Percentiles rank a stretch among this genome's conserved stretches.
These are phyloP conservation scores for Malurus elegans DNA, from an alignment of 2,113 vertebrate genomes.

Conservation along the genomic window DNA sequence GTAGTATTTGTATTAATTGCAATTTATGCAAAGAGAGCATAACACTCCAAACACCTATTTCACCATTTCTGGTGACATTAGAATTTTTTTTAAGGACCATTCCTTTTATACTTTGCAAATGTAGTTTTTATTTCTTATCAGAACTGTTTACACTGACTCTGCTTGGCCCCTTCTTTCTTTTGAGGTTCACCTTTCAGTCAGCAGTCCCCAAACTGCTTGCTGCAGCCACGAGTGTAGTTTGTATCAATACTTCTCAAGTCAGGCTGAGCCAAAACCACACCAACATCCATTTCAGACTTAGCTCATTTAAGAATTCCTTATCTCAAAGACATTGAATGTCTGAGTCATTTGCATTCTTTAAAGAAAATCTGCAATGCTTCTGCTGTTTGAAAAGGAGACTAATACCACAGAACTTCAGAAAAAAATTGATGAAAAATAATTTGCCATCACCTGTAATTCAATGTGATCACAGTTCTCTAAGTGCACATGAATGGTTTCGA, in stretches of 20 bases:
- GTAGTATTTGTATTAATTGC: neutral
- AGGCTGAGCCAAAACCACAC: neutral
- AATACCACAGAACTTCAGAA: neutral
- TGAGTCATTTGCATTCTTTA: neutral
- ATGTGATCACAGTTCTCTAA: neutral
- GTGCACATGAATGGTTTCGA: fast-evolving
- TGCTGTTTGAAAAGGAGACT: neutral
- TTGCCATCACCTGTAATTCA: neutral
- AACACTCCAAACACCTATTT: neutral
- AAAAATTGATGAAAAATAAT: neutral
- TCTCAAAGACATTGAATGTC: neutral
- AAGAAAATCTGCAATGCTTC: neutral
- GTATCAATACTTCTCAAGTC: fast-evolving
- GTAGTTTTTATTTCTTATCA: neutral
- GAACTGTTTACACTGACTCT: neutral
- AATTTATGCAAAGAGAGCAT: neutral
- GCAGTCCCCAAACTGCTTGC: neutral
- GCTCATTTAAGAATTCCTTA: neutral
- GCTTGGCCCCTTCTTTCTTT: neutral
- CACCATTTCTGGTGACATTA: neutral
- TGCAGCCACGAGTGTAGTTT: neutral
- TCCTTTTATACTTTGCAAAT: neutral
- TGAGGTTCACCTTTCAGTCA: neutral
- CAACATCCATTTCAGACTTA: neutral
- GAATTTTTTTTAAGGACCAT: neutral